phyloP scores from a whole-genome alignment of 2,888 invertebrate species.

The Ceramica pisi region DNA sequence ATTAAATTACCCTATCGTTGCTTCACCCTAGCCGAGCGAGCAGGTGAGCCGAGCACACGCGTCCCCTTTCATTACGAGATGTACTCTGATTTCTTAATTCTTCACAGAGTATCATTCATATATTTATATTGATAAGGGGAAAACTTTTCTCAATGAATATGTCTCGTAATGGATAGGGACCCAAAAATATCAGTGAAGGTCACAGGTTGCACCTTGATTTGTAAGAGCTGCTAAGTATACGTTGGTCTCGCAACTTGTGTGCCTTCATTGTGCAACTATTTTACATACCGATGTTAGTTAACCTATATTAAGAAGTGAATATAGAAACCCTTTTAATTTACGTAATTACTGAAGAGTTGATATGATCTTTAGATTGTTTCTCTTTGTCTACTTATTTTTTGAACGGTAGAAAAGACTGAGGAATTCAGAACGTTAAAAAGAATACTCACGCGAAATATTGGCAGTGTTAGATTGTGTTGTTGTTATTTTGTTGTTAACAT shows the following conservation, averaged over 20 bases:
- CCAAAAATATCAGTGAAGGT: conserved; percentile 74
- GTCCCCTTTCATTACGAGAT: conserved; percentile 78
- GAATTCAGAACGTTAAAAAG: conserved; percentile 84
- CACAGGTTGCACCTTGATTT: conserved; percentile 72
- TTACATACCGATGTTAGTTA: conserved; percentile 90
- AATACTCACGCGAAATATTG: conserved; percentile 87
- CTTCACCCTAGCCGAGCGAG: conserved; percentile 76
- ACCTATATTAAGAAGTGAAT: conserved; percentile 80
- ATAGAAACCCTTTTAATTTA: conserved; percentile 84
- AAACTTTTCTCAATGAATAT: conserved; percentile 63
- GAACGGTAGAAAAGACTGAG: conserved; percentile 89
- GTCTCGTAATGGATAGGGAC: conserved; percentile 77
- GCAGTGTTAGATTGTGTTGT: conserved; percentile 81
- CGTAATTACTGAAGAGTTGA: conserved; percentile 78
- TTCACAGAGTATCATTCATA: conserved; percentile 63
- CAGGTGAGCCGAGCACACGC: conserved; percentile 68
- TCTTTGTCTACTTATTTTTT: conserved; percentile 81
- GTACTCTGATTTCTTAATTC: conserved; percentile 69
- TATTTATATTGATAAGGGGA: conserved; percentile 66
- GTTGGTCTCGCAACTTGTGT: conserved; percentile 74
- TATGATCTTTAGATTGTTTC: conserved; percentile 74
- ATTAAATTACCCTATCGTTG: conserved; percentile 76
- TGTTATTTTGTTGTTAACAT: conserved; percentile 78
- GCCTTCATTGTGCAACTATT: conserved; percentile 84
- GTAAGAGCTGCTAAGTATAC: conserved; percentile 66